Evolutionary conservation across 2,888 invertebrate genomes (phyloP), one percentile per base, ranked within the genome.

Genomic region (Drosophila melanocephala): DNA sequence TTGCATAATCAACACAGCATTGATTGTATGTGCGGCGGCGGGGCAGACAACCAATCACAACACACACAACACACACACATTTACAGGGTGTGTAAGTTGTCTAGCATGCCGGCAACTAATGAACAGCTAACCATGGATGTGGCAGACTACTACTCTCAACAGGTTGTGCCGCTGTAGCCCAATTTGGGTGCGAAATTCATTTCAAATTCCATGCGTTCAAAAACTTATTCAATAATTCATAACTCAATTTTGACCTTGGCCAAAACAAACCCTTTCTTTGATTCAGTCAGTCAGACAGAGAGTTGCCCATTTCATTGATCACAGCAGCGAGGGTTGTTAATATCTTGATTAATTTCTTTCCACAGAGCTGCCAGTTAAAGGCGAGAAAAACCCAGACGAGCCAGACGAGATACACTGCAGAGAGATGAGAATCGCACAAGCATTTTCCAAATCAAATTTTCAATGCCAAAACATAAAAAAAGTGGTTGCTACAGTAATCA

Each of bases 381-480:
- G 58, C 62, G 74, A 56, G 70, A 71, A 75, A 77, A 53, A 1
- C 58, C 53, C 77, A 77, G 65, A 73, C 71, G 50, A 55, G 50
- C 61, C 57, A 64, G 59, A 52, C 71, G 33, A 55, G 50, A 64
- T 51, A 58, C 56, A 52, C 26, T 16, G 70, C n/a, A 30, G 28
- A 2, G 28, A 16, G 30, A 42, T 14, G 30, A 16, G 39, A 32
- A 16, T 30, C 9, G n/a, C 81, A 76, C 80, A 88, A 88, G 75
- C 83, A 90, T 88, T 87, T 84, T 70, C 75, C 62, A 90, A 89
- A 87, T 90, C 83, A 84, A 86, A 87, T 86, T 87, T 90, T 79
- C 77, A 76, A 83, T 72, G 72, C 67, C 66, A 47, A 47, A 47
- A 7, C 47, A 26, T 22, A 53, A 9, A 22, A 72, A 28, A 71